A percentile compares a stretch with the other conserved stretches of the same genome.
phyloP scores from a whole-genome alignment of 2,888 invertebrate species.

The Perizoma affinitatum region DNA sequence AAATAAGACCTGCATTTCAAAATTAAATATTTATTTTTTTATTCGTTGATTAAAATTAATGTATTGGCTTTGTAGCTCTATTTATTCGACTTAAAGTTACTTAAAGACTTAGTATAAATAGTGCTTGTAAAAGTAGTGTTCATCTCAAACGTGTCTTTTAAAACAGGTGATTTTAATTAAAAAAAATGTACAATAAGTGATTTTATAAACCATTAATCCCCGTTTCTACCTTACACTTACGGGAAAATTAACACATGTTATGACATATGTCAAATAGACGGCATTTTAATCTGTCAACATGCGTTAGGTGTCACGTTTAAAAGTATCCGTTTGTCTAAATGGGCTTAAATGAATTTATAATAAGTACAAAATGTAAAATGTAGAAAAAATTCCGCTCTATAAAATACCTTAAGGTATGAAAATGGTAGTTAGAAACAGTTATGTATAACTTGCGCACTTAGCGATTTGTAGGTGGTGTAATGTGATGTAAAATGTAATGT shows the following conservation, averaged over 20 bases:
- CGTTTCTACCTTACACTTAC: not conserved
- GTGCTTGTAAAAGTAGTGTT: slow-evolving; percentile 4
- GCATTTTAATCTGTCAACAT: no score
- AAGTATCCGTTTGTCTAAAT: no score
- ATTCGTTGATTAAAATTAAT: not conserved
- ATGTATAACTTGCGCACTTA: slow-evolving; percentile 12
- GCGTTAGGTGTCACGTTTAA: no score
- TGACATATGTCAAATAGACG: no score
- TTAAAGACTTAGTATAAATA: not conserved
- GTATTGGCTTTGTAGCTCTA: not conserved
- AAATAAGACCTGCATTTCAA: no score
- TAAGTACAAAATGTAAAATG: slow-evolving; percentile 21
- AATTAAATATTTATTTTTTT: not conserved
- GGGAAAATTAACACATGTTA: no score
- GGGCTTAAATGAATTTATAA: slow-evolving; percentile 19
- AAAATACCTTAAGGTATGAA: not conserved
- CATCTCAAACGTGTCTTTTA: slow-evolving; percentile 17
- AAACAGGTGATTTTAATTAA: slow-evolving; percentile 19
- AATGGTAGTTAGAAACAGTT: not conserved
- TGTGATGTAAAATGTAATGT: slow-evolving; percentile 43
- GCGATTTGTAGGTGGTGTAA: slow-evolving; percentile 21
- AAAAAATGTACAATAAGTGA: slow-evolving; percentile 15
- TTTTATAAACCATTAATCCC: slow-evolving; percentile 3
- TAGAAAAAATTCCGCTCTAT: slow-evolving; percentile 4
- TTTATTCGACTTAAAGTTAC: not conserved